A percentile compares a stretch with the other conserved stretches of the same genome.
These are phyloP conservation scores for Thunnus maccoyii DNA, from an alignment of 2,113 vertebrate species.

Conservation along the genomic window DNA sequence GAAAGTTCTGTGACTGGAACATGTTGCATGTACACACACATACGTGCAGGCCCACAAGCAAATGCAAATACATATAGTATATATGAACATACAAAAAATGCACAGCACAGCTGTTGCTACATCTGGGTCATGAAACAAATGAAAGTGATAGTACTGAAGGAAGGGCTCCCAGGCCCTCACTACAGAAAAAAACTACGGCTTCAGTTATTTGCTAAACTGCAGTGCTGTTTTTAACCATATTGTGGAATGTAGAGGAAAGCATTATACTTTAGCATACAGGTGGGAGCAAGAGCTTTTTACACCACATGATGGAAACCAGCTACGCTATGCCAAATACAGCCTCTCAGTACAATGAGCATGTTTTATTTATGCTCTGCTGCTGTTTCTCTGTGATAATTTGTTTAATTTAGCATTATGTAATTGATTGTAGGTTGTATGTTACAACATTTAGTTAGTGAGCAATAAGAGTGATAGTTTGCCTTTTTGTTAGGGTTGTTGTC, in stretches of 20 bases:
- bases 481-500: not conserved
- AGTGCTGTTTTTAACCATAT: not conserved
- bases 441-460: not conserved
- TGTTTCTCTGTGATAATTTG: not conserved
- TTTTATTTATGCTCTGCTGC: not conserved
- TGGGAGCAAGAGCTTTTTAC: not conserved
- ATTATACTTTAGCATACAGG: not conserved
- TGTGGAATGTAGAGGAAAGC: slow-evolving; percentile 19
- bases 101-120: slow-evolving; percentile 67
- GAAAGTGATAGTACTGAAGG: slow-evolving; percentile 20
- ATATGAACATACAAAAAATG: not conserved
- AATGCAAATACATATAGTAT: not conserved
- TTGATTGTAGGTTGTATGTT: slow-evolving; percentile 1
- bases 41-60: too few species aligned
- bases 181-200: not conserved
- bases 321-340: not conserved
- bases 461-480: not conserved
- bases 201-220: not conserved
- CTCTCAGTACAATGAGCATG: not conserved
- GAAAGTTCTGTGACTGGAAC: not conserved
- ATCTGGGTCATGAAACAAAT: slow-evolving; percentile 44
- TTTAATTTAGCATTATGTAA: not conserved
- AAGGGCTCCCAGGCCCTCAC: not conserved
- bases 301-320: not conserved
- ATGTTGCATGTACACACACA: too few species aligned